Conservation (phyloP, 1,140 invertebrate genomes). For the Habropoda laboriosa region DNA sequence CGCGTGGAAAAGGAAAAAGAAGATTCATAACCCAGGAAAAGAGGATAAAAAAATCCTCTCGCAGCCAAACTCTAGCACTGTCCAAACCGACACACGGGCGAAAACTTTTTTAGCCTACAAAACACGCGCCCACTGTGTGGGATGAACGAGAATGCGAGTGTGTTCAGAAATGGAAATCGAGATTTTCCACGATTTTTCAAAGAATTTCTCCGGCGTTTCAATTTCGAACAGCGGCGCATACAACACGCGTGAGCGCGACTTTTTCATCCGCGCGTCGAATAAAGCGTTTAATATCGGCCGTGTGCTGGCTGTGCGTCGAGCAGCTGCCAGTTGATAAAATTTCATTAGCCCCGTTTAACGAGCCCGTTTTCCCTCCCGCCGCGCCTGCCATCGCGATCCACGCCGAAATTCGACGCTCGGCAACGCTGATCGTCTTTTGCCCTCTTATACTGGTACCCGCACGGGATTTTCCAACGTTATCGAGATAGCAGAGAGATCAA, state of each 20-base stretch:
- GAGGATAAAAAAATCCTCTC: background rate
- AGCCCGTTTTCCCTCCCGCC: too few relatives aligned
- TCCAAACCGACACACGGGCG: background rate
- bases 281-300: background rate
- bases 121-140: too few relatives aligned
- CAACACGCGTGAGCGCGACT: too few relatives aligned
- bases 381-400: too few relatives aligned
- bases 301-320: too few relatives aligned
- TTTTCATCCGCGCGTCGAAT: background rate
- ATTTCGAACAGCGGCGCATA: background rate
- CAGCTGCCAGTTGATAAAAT: constrained; percentile 5
- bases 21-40: background rate
- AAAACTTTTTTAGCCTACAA: background rate
- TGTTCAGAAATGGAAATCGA: too few relatives aligned
- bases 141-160: too few relatives aligned
- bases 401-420: background rate
- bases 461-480: constrained; percentile 26
- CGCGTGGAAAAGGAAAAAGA: background rate
- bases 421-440: background rate
- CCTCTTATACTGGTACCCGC: constrained; percentile 37
- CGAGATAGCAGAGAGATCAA: background rate
- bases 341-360: background rate
- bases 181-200: too few relatives aligned
- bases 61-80: background rate
- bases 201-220: background rate